Percentiles rank a stretch among this genome's conserved stretches.
These are phyloP conservation scores for Agrochola circellaris DNA, from an alignment of 2,888 invertebrate species.

Conservation along the genomic window DNA sequence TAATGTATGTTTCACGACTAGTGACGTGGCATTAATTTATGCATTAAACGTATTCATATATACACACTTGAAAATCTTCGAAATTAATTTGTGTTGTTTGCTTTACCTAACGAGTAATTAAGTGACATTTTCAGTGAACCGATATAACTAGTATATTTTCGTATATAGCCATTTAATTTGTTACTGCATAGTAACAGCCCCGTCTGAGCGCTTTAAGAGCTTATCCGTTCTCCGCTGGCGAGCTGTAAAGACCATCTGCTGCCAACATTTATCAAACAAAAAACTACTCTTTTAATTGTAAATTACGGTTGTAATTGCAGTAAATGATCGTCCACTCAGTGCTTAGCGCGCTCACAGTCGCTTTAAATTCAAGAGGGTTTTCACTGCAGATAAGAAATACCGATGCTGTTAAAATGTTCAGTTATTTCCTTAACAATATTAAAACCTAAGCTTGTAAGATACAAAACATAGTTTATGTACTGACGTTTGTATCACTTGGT, in stretches of 20 bases:
- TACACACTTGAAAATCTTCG: conserved; percentile 21
- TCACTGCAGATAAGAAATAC: conserved; percentile 33
- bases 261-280: conserved; percentile 66
- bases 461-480: conserved; percentile 1
- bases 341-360: conserved; percentile 46
- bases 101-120: conserved; percentile 4
- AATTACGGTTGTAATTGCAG: conserved; percentile 66
- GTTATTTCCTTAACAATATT: conserved; percentile 20
- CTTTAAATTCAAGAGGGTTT: conserved; percentile 50
- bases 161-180: conserved; percentile 38
- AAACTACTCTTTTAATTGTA: conserved; percentile 66
- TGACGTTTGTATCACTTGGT: background rate
- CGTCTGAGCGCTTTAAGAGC: conserved; percentile 62
- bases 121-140: conserved; percentile 19
- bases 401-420: conserved; percentile 8
- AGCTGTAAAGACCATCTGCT: conserved; percentile 69
- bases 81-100: conserved; percentile 21
- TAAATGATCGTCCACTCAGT: conserved; percentile 53
- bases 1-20: conserved; percentile 34
- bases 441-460: conserved; percentile 14
- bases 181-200: conserved; percentile 48
- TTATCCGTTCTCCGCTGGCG: conserved; percentile 60
- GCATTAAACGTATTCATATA: conserved; percentile 21
- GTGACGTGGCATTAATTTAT: conserved; percentile 49
- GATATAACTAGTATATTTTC: conserved; percentile 2